Conservation (phyloP, 2,888 invertebrate species). For the Lutraria lutraria region DNA sequence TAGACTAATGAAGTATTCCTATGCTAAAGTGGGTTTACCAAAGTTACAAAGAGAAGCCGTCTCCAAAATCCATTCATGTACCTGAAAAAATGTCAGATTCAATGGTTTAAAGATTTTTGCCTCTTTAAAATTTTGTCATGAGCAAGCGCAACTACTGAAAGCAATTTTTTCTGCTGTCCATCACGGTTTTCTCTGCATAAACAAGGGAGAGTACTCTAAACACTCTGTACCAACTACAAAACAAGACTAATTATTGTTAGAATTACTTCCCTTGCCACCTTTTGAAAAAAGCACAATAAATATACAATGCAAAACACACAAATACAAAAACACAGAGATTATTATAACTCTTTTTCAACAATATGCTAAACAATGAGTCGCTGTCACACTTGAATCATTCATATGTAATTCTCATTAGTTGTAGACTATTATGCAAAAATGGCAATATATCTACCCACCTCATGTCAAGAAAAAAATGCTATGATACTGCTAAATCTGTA, state of each 20-base stretch:
- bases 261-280: constrained; percentile 46
- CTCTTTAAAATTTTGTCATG: constrained; percentile 8
- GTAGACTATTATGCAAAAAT: constrained; percentile 8
- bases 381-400: background rate
- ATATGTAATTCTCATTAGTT: constrained; percentile 14
- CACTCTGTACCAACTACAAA: background rate
- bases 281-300: constrained; percentile 1
- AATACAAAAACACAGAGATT: background rate
- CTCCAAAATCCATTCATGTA: constrained; percentile 36
- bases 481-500: background rate
- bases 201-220: constrained; percentile 37
- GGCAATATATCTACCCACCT: background rate
- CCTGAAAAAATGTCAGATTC: constrained; percentile 45
- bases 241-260: constrained; percentile 23
- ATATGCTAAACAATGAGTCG: background rate
- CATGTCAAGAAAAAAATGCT: background rate
- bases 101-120: background rate
- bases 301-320: constrained; percentile 1
- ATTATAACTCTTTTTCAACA: background rate
- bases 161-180: background rate
- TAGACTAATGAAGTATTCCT: constrained; percentile 50
- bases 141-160: constrained; percentile 2
- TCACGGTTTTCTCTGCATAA: background rate
- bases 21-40: constrained; percentile 50
- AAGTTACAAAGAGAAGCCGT: constrained; percentile 27